Evolutionary conservation across 1,140 invertebrate species (phyloP).

Genomic region (Sesamia nonagrioides): DNA sequence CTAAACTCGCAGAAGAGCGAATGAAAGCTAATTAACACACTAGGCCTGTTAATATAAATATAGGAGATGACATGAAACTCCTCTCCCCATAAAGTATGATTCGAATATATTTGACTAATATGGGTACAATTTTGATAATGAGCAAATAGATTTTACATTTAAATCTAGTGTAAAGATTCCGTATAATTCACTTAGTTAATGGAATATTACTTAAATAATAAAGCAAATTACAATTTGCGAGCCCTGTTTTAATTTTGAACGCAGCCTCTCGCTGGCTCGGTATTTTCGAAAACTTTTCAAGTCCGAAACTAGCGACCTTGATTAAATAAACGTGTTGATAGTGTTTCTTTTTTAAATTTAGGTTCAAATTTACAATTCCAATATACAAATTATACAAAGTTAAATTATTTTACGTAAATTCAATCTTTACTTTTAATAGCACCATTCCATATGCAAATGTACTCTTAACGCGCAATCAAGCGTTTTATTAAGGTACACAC

Average conservation of each 20-base stretch:
- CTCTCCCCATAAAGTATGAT: slow-evolving; percentile 40
- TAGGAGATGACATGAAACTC: slow-evolving; percentile 43
- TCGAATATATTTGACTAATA: slow-evolving; percentile 74
- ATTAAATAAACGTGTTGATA: slow-evolving; percentile 40
- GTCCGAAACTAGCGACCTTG: slow-evolving; percentile 41
- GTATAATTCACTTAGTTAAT: slow-evolving; percentile 83
- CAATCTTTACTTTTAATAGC: slow-evolving; percentile 68
- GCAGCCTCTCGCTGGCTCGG: slow-evolving; percentile 15
- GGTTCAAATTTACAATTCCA: slow-evolving; percentile 56
- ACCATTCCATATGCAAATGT: slow-evolving; percentile 76
- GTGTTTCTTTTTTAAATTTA: slow-evolving; percentile 26
- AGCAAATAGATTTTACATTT: slow-evolving; percentile 82
- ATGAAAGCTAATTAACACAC: slow-evolving; percentile 65
- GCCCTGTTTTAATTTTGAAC: slow-evolving; percentile 53
- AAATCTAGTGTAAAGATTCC: slow-evolving; percentile 72
- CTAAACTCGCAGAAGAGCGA: slow-evolving; percentile 66
- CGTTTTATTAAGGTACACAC: slow-evolving; percentile 14
- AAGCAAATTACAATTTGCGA: slow-evolving; percentile 68
- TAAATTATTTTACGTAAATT: slow-evolving; percentile 44
- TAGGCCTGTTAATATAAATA: slow-evolving; percentile 60
- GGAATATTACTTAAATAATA: slow-evolving; percentile 84
- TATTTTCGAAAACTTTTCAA: slow-evolving; percentile 44
- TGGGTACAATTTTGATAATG: slow-evolving; percentile 82
- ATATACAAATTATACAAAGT: slow-evolving; percentile 47
- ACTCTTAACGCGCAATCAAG: slow-evolving; percentile 56